Conservation (phyloP, 1,140 invertebrate species). For the Melipona quadrifasciata region DNA sequence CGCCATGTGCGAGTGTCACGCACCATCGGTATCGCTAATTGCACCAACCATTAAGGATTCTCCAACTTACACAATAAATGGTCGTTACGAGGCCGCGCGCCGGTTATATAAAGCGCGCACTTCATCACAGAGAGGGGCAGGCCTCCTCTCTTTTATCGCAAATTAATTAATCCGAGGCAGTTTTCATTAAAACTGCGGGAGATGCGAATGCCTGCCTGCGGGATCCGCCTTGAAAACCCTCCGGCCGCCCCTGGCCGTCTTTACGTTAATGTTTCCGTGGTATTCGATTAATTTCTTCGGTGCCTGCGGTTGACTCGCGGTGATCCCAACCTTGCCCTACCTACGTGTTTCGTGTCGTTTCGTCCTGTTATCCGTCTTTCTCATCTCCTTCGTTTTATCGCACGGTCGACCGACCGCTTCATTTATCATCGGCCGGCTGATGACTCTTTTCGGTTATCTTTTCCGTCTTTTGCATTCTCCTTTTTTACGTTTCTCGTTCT, state of each 20-base stretch:
- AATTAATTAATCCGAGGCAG: conserved; percentile 51
- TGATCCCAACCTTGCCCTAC: no score
- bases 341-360: not conserved
- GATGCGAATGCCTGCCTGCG: not conserved
- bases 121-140: conserved; percentile 40
- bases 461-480: not conserved
- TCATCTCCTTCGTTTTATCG: not conserved
- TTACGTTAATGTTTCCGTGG: conserved; percentile 30
- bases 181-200: conserved; percentile 34
- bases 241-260: no score
- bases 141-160: conserved; percentile 49
- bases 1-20: conserved; percentile 53
- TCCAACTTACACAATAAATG: conserved; percentile 67
- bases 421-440: not conserved
- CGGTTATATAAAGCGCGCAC: conserved; percentile 60
- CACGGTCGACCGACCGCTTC: not conserved
- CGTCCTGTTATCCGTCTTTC: not conserved
- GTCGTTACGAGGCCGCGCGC: conserved; percentile 56
- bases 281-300: conserved; percentile 45
- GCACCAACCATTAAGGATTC: conserved; percentile 67
- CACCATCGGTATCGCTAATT: conserved; percentile 66
- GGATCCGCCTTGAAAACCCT: not conserved
- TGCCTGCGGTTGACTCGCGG: not conserved
- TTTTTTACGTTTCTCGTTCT: not conserved
- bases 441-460: not conserved